A percentile compares a stretch with the other conserved stretches of the same genome.
These are phyloP conservation scores for Euphydryas editha DNA, from an alignment of 2,888 invertebrate genomes.

Conservation along the genomic window DNA sequence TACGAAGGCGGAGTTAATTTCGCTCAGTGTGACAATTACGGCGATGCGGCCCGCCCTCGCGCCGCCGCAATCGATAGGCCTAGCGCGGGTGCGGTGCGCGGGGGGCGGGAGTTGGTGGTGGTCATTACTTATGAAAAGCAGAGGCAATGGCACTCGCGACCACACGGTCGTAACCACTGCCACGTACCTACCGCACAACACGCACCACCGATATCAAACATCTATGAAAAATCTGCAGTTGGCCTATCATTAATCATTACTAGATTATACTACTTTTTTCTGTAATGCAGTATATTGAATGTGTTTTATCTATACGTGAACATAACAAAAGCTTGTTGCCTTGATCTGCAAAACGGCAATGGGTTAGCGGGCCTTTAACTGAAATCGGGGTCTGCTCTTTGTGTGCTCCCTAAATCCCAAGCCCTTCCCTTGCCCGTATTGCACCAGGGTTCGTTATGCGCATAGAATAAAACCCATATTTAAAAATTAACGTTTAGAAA, in stretches of 20 bases:
- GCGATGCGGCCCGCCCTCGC: slow-evolving; percentile 82
- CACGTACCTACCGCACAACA: slow-evolving; percentile 47
- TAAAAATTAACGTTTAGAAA: not conserved
- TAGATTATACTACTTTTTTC: not conserved
- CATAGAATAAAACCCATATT: not conserved
- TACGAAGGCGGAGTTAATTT: slow-evolving; percentile 69
- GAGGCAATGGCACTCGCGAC: slow-evolving; percentile 55
- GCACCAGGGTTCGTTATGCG: slow-evolving; percentile 15
- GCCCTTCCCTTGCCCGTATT: slow-evolving; percentile 51
- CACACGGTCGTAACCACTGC: slow-evolving; percentile 30
- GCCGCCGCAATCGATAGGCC: slow-evolving; percentile 88
- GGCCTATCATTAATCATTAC: not conserved
- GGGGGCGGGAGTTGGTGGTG: slow-evolving; percentile 58
- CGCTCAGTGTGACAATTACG: slow-evolving; percentile 82
- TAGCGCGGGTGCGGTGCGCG: slow-evolving; percentile 84
- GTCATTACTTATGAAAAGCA: slow-evolving; percentile 83
- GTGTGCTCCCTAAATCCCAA: slow-evolving; percentile 66
- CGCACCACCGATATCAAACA: slow-evolving; percentile 46
- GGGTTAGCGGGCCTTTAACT: slow-evolving; percentile 66
- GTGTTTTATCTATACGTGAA: slow-evolving; percentile 8
- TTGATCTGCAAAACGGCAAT: slow-evolving; percentile 68
- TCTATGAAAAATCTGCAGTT: slow-evolving; percentile 26
- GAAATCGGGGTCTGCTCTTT: slow-evolving; percentile 66
- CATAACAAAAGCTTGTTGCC: slow-evolving; percentile 45
- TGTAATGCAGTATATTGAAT: slow-evolving; percentile 4